Evolutionary conservation across 2,888 invertebrate genomes (phyloP), one percentile per base, ranked within the genome.

Genomic region (Netelia fuscicornis): DNA sequence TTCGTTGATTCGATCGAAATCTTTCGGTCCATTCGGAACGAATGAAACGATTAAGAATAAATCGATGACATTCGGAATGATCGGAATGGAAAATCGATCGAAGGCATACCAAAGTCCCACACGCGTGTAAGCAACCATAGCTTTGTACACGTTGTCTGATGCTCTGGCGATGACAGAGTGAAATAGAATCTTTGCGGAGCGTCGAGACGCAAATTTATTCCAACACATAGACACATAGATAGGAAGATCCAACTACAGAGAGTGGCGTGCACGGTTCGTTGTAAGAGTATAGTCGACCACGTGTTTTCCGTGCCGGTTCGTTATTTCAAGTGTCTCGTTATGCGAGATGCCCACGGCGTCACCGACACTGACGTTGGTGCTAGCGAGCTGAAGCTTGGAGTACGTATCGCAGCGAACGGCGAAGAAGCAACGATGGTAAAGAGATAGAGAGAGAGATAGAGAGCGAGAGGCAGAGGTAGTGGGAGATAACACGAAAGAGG

Each of bases 321-420:
- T 88, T 88, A 88, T 87, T 87, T 87, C 85, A 87, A 87, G 87
- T 88, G 83, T 85, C 88, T 88, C 87, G 87, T 88, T 87, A 85
- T 80, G 78, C 58, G 78, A 82, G 71, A 56, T 79, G 87, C 82
- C 84, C 79, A 74, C 83, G 71, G 71, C 64, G 11, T 67, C 48
- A 48, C 62, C 44, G 13, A 20, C 44, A 72, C 76, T 78, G 54
- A 80, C 42, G 67, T n/a, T n/a, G 17, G 62, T 62, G 78, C 52
- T 23, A 17, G 20, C 37, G 13, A 48, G 52, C 52, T 52, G 65
- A n/a, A 52, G 65, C 71, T 64, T 72, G 68, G 23, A 54, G 58
- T 68, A 56, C 76, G 65, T 83, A 62, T 71, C 58, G 56, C 30
- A 67, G 54, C 23, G 25, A 30, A 20, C 30, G 70, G 13, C 54